Evolutionary conservation across 2,888 invertebrate genomes (phyloP).

Genomic region (Cotesia congregata): DNA sequence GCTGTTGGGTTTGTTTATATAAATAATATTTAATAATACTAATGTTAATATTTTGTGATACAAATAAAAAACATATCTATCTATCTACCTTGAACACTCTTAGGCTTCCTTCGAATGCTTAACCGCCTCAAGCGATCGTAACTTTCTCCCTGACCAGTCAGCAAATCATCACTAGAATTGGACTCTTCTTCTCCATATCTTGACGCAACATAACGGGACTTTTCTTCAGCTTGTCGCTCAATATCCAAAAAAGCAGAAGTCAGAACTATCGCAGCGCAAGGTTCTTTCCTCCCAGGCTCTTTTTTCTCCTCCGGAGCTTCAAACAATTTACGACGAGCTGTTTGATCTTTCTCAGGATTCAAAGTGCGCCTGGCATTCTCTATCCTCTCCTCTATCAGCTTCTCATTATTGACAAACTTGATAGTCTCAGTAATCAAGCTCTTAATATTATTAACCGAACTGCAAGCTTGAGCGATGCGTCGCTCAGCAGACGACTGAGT

Average conservation of each 20-base stretch:
- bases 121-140: conserved; percentile 60
- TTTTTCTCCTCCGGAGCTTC: conserved; percentile 33
- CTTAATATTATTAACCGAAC: conserved; percentile 48
- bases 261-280: conserved; percentile 60
- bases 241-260: conserved; percentile 63
- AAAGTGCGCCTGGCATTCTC: conserved; percentile 58
- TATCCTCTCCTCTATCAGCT: conserved; percentile 56
- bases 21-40: too few species aligned
- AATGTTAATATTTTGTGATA: too few species aligned
- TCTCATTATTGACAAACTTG: conserved; percentile 61
- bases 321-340: conserved; percentile 47
- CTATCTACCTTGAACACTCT: neutral
- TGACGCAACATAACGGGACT: conserved; percentile 41
- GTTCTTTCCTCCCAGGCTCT: conserved; percentile 42
- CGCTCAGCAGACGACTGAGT: conserved; percentile 67
- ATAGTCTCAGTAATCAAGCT: conserved; percentile 58
- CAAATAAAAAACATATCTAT: too few species aligned
- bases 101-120: conserved; percentile 41
- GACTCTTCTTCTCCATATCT: conserved; percentile 41
- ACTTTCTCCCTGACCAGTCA: conserved; percentile 61
- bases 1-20: too few species aligned
- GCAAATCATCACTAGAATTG: conserved; percentile 49
- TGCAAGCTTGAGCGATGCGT: conserved; percentile 56
- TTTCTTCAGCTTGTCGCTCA: conserved; percentile 54
- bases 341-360: conserved; percentile 42